Evolutionary conservation across 2,797 vertebrate genomes (phyloP), one percentile per base, ranked within the genome.

Genomic region (Pipistrellus pipistrellus): DNA sequence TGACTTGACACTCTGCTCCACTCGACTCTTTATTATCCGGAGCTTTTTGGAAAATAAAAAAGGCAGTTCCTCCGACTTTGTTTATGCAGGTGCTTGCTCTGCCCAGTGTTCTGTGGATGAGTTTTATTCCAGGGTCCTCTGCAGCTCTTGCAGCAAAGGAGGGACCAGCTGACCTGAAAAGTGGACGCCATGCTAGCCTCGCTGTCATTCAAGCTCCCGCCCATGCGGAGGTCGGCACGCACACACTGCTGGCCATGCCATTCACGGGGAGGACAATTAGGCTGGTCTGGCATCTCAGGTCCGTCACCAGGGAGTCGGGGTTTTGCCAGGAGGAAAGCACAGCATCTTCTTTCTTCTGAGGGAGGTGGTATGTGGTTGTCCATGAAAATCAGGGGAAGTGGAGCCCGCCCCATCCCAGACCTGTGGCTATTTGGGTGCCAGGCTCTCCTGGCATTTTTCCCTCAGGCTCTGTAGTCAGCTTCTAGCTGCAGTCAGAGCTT

Each of bases 41-140:
- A 41, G 21, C n/a, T 62, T 96, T 92, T 85, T 80, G 44, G 41
- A 76, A 82, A 55, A 41, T 17, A 85, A 66, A 71, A 62, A 51
- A 71, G 69, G 6, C 18, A 53, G 7, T 48, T 53, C 23, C 44
- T 59, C 44, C 57, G 8, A n/a, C 32, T 77, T 88, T 68, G 68
- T 3, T 57, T 41, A 44, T 11, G 21, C 11, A 71, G 72, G 5
- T 8, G 25, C 25, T 46, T 12, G 1, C 32, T 53, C 71, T 89
- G 72, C 35, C 38, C 66, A n/a, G 6, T 30, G 8, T 44, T n/a
- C 73, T 72, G 12, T 9, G 57, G 46, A 8, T 11, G 1, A 35
- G 8, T n/a, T 18, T 51, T 27, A 9, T 27, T 25, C n/a, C 11
- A 25, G 23, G 8, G 8, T 27, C n/a, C 81, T 44, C 32, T 41